Percentiles rank a stretch among this genome's conserved stretches.
Conservation (phyloP, 2,797 vertebrate genomes). For the Calcarius lapponicus region DNA sequence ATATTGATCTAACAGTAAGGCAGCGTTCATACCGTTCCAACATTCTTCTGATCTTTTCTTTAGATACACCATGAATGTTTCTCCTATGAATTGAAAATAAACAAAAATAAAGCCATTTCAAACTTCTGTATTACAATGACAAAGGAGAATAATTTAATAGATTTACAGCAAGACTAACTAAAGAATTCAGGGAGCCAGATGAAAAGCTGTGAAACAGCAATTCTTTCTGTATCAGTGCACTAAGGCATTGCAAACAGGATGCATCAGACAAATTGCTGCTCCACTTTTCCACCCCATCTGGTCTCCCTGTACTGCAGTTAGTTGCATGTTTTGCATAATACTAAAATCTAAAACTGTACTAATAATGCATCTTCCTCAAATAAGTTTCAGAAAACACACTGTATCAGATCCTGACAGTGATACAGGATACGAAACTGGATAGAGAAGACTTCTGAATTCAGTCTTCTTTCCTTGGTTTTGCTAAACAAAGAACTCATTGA, state of each 20-base stretch:
- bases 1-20: conserved; percentile 85
- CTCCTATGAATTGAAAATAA: conserved; percentile 77
- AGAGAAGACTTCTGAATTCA: background rate
- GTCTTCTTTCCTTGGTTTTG: background rate
- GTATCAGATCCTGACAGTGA: background rate
- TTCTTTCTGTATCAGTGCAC: background rate
- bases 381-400: background rate
- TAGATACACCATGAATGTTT: conserved; percentile 87
- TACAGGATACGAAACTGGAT: background rate
- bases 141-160: background rate
- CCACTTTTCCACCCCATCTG: background rate
- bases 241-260: background rate
- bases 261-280: background rate
- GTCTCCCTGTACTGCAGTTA: background rate
- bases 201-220: background rate
- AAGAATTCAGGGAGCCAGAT: background rate
- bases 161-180: background rate
- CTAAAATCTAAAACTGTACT: background rate
- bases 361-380: background rate
- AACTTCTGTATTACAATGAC: background rate
- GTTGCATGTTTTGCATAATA: background rate
- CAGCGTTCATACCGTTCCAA: conserved; percentile 86
- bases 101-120: background rate
- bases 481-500: background rate
- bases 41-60: conserved; percentile 90